These are phyloP conservation scores for Falco cherrug DNA, from an alignment of 2,797 vertebrate species.

Conservation along the genomic window DNA sequence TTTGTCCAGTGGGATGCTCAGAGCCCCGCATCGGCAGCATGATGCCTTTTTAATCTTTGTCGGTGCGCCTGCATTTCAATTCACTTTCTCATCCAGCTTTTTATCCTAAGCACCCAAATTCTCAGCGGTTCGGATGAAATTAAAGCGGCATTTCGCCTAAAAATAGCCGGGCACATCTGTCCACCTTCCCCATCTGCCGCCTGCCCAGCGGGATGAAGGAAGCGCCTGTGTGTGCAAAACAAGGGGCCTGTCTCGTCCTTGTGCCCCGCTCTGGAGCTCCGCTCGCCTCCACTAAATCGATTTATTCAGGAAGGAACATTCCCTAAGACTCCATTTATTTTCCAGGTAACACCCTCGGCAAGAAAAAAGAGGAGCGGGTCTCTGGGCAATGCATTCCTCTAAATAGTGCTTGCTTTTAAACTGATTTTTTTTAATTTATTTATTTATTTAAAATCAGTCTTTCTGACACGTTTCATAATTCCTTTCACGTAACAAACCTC, in stretches of 20 bases:
- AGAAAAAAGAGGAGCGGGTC: not conserved
- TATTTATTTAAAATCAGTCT: not conserved
- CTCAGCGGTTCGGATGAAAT: not conserved
- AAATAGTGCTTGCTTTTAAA: not conserved
- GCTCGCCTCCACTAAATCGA: not conserved
- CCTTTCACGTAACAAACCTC: not conserved
- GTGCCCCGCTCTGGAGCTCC: fast-evolving
- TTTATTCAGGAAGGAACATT: not conserved
- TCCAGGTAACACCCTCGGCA: fast-evolving
- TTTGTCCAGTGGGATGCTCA: not conserved
- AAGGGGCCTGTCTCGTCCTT: not conserved
- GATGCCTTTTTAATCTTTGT: not conserved
- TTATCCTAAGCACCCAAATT: not conserved
- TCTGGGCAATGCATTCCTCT: not conserved
- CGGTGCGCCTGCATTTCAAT: not conserved
- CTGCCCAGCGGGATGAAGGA: not conserved
- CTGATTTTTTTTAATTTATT: too few relatives aligned
- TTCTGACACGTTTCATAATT: not conserved
- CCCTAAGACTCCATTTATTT: not conserved
- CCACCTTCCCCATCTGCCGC: not conserved
- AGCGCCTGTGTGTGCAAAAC: not conserved
- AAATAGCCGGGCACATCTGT: slow-evolving; percentile 35
- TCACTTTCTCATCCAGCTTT: not conserved
- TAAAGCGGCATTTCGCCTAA: not conserved
- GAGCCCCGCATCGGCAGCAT: not conserved